These are phyloP conservation scores for Drosophila bipectinata DNA, from an alignment of 1,140 invertebrate genomes.

Conservation along the genomic window DNA sequence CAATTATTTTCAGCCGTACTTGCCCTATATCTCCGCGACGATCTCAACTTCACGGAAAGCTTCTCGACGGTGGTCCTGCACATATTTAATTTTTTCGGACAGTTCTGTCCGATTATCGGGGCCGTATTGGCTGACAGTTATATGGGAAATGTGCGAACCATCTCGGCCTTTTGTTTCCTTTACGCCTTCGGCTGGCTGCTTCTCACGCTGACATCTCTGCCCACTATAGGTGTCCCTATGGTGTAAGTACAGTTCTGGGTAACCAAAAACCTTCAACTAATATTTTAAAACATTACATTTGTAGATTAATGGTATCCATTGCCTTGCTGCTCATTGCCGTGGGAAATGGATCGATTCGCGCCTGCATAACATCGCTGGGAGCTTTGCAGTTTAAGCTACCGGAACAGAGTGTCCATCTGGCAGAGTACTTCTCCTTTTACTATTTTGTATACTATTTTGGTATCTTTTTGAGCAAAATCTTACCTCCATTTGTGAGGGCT, in stretches of 20 bases:
- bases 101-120: constrained; percentile 91
- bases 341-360: constrained; percentile 93
- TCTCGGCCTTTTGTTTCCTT: constrained; percentile 88
- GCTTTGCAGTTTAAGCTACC: constrained; percentile 88
- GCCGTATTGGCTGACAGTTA: constrained; percentile 91
- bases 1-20: constrained; percentile 87
- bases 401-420: constrained; percentile 64
- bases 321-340: constrained; percentile 88
- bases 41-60: constrained; percentile 85
- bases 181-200: constrained; percentile 89
- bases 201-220: constrained; percentile 67
- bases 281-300: background rate
- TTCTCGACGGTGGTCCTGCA: constrained; percentile 90
- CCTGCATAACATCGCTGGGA: constrained; percentile 94
- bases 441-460: constrained; percentile 83
- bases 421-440: constrained; percentile 80
- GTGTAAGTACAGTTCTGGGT: constrained; percentile 50
- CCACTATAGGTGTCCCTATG: constrained; percentile 54
- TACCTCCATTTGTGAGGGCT: constrained; percentile 73
- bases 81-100: constrained; percentile 90
- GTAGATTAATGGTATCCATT: constrained; percentile 84
- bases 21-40: constrained; percentile 88
- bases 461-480: constrained; percentile 80
- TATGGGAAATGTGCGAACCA: constrained; percentile 88
- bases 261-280: background rate